Percentiles rank a stretch among this genome's conserved stretches.
phyloP scores from a whole-genome alignment of 30 jellyfish, hydroid and myxozoan genomes.

The Sanderia malayensis region DNA sequence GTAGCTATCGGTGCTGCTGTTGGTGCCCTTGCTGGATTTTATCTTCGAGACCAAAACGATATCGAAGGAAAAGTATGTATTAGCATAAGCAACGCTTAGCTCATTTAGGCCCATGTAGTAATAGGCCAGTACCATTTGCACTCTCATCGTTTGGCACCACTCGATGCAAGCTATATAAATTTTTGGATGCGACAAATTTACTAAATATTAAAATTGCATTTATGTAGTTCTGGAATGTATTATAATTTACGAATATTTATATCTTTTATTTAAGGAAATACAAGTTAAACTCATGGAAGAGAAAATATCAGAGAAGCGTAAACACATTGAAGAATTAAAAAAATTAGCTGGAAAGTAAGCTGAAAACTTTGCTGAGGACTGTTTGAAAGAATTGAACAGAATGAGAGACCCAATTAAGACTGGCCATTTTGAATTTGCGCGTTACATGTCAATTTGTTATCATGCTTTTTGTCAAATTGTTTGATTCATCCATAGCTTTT shows the following conservation, averaged over 20 bases:
- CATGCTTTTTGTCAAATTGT: no score
- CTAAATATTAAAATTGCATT: no score
- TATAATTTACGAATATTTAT: no score
- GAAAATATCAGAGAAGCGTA: slow-evolving; percentile 15
- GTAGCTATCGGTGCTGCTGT: slow-evolving; percentile 32
- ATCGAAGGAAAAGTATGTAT: slow-evolving; percentile 39
- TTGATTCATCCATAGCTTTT: no score
- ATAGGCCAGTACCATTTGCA: no score
- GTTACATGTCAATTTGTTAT: no score
- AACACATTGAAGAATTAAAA: slow-evolving; percentile 33
- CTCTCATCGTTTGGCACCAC: no score
- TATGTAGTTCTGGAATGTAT: no score
- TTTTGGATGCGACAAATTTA: no score
- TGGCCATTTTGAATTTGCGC: background rate
- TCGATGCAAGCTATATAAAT: no score
- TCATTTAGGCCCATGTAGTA: no score
- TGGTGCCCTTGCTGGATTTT: slow-evolving; percentile 44
- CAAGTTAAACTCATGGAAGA: slow-evolving; percentile 37
- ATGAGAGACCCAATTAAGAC: background rate
- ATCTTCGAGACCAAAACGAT: slow-evolving; percentile 25
- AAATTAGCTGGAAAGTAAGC: slow-evolving; percentile 25
- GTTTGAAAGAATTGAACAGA: slow-evolving; percentile 4
- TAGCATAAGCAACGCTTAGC: no score
- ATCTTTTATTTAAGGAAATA: slow-evolving; percentile 17
- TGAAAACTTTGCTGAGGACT: background rate